Evolutionary conservation across 2,888 invertebrate genomes (phyloP).

Genomic region (Seira musarum): DNA sequence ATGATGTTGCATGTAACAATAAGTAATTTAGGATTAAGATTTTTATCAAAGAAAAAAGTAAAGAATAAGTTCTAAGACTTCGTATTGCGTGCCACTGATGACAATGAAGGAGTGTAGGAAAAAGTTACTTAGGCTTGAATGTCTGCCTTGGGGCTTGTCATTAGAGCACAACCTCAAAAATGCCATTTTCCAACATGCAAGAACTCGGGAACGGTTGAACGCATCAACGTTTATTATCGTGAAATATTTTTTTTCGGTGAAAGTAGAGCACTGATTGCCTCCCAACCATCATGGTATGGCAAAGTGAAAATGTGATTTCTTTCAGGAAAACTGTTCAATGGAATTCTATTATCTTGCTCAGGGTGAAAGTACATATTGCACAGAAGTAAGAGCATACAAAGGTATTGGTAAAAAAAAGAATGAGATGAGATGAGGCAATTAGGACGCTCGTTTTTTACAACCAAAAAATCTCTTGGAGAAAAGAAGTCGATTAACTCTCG

Average conservation of each 20-base stretch:
- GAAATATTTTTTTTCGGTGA: background rate
- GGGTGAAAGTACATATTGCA: too few species aligned
- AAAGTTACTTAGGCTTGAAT: background rate
- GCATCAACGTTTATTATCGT: conserved; percentile 38
- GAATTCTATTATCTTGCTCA: too few species aligned
- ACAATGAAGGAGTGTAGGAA: background rate
- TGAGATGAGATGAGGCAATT: conserved; percentile 51
- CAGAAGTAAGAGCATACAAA: too few species aligned
- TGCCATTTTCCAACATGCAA: conserved; percentile 36
- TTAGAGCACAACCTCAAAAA: conserved; percentile 14
- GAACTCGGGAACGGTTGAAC: too few species aligned
- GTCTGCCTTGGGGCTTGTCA: conserved; percentile 42
- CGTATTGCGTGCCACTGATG: background rate
- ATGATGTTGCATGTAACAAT: conserved; percentile 7
- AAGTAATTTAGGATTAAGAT: conserved; percentile 54
- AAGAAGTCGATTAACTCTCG: background rate
- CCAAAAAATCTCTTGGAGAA: too few species aligned
- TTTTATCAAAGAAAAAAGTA: conserved; percentile 29
- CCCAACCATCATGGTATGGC: too few species aligned
- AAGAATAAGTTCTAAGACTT: too few species aligned
- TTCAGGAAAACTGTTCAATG: too few species aligned
- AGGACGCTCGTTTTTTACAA: conserved; percentile 25
- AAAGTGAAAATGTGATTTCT: too few species aligned
- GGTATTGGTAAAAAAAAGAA: too few species aligned
- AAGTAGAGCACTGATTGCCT: background rate